These are phyloP conservation scores for Meriones unguiculatus DNA, from an alignment of 2,113 vertebrate genomes.

Conservation along the genomic window DNA sequence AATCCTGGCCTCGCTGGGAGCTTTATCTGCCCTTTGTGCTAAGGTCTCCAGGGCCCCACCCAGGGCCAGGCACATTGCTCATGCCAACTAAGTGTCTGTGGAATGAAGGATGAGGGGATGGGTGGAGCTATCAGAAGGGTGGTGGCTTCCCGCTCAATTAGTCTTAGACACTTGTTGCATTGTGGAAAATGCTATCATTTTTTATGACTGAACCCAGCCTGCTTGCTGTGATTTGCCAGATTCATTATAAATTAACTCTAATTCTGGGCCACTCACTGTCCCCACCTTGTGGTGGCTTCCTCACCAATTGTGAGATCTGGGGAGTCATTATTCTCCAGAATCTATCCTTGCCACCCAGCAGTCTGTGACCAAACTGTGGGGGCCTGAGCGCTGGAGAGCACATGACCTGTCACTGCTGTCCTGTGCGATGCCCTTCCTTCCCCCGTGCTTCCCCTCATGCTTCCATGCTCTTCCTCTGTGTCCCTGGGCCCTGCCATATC, in stretches of 20 bases:
- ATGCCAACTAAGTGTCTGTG: background rate
- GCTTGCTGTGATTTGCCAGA: background rate
- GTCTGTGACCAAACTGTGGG: background rate
- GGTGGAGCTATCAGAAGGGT: too few species aligned
- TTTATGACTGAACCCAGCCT: background rate
- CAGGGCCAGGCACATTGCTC: background rate
- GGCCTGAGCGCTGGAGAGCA: background rate
- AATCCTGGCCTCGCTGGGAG: background rate
- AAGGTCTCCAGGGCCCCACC: too few species aligned
- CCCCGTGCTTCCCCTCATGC: too few species aligned
- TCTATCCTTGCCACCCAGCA: rapidly evolving
- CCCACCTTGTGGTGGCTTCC: background rate
- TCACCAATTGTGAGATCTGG: background rate
- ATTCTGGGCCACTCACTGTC: background rate
- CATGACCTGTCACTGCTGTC: background rate
- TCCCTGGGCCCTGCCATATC: background rate
- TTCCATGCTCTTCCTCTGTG: background rate
- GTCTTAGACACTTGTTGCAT: background rate
- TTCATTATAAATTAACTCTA: background rate
- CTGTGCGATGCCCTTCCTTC: rapidly evolving
- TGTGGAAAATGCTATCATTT: conserved; percentile 2
- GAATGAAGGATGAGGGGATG: background rate
- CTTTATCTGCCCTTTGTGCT: background rate
- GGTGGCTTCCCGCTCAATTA: background rate
- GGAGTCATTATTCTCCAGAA: background rate